Percentiles rank a stretch among this genome's conserved stretches.
These are phyloP conservation scores for Hirudinaria manillensis DNA, from an alignment of 2,888 invertebrate species.

Conservation along the genomic window DNA sequence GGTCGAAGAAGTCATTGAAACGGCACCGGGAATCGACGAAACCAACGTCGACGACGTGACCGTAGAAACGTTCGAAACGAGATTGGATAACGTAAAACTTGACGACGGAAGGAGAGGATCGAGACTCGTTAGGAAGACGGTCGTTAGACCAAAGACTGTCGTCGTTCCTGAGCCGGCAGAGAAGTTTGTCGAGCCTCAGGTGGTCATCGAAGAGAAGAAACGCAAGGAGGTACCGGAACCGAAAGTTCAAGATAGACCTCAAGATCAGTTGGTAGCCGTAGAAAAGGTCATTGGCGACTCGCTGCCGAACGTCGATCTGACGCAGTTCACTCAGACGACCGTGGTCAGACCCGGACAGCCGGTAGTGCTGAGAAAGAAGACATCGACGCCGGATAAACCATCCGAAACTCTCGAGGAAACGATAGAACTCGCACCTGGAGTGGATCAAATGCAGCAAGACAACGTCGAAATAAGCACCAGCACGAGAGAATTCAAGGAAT, in stretches of 20 bases:
- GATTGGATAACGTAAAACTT: not conserved
- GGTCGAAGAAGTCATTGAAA: slow-evolving; percentile 22
- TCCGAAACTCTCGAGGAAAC: slow-evolving; percentile 21
- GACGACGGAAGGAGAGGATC: not conserved
- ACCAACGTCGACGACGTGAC: not conserved
- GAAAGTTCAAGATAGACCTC: not conserved
- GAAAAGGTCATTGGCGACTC: not conserved
- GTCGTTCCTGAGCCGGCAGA: not conserved
- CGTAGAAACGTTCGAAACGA: slow-evolving; percentile 13
- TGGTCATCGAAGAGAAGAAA: not conserved
- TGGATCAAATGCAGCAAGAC: not conserved
- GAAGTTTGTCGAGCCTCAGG: not conserved
- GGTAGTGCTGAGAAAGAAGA: not conserved
- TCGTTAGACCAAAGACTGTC: slow-evolving; percentile 1
- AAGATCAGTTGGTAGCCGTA: not conserved
- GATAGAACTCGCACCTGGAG: not conserved
- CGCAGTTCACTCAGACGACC: not conserved
- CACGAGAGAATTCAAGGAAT: slow-evolving; percentile 12
- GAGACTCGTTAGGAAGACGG: not conserved
- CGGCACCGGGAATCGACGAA: slow-evolving; percentile 16
- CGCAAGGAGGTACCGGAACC: not conserved
- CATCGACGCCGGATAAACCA: not conserved
- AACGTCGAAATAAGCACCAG: not conserved
- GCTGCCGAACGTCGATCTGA: not conserved
- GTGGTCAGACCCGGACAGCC: not conserved